Conservation (phyloP, 2,888 invertebrate species). For the Seira ritae region DNA sequence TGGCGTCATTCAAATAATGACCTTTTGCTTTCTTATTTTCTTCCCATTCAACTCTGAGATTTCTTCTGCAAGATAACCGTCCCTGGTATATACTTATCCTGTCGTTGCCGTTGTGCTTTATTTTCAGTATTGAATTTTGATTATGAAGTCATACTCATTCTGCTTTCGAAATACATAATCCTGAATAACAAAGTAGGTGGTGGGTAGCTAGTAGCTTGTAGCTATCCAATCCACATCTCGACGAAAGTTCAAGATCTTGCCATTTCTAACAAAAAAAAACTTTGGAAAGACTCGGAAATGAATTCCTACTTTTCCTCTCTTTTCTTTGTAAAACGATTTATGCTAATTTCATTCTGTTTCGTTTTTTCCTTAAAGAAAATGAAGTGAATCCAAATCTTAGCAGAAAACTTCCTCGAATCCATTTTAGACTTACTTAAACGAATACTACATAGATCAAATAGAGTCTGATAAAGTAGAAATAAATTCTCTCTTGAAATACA, state of each 20-base stretch:
- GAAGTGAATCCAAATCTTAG: constrained; percentile 2
- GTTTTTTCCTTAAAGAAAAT: not conserved
- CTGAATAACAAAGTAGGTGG: constrained; percentile 6
- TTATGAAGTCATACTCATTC: not conserved
- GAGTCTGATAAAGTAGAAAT: constrained; percentile 39
- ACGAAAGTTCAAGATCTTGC: not conserved
- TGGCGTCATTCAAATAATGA: constrained; percentile 19
- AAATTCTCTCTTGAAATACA: constrained; percentile 45
- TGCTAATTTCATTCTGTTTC: constrained; percentile 45
- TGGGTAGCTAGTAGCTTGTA: not conserved
- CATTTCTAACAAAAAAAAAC: not conserved
- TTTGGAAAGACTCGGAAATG: not conserved
- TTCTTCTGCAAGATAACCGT: not conserved
- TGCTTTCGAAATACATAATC: not conserved
- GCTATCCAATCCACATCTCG: too few relatives aligned
- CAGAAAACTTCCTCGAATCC: not conserved
- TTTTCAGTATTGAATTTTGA: constrained; percentile 14
- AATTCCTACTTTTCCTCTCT: not conserved
- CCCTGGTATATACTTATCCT: not conserved
- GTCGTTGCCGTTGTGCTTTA: not conserved
- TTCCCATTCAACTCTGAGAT: constrained; percentile 13
- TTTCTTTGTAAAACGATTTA: constrained; percentile 39
- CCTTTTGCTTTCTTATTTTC: constrained; percentile 4
- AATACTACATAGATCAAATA: not conserved
- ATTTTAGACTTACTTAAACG: not conserved